Conservation (phyloP, 2,797 vertebrate genomes). For the Gadopsis marmoratus region DNA sequence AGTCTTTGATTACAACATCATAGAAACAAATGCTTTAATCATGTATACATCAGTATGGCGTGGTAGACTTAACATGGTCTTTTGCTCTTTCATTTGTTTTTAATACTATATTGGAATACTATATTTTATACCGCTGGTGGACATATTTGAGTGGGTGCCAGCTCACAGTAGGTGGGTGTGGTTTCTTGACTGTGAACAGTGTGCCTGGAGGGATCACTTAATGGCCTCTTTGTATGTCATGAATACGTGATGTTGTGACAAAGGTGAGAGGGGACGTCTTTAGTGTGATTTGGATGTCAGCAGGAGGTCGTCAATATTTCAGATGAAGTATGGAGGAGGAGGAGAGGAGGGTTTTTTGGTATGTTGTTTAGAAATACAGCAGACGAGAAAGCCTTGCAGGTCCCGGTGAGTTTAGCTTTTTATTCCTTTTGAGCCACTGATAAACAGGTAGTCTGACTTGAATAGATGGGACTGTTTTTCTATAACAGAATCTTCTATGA, state of each 20-base stretch:
- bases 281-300: conserved; percentile 51
- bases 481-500: not conserved
- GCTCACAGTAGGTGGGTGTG: conserved; percentile 48
- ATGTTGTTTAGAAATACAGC: conserved; percentile 17
- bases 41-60: not conserved
- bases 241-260: conserved; percentile 59
- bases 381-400: not conserved
- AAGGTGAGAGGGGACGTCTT: conserved; percentile 52
- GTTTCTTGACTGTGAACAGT: conserved; percentile 33
- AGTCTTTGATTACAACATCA: not conserved
- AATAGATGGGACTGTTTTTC: too few relatives aligned
- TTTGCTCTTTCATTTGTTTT: not conserved
- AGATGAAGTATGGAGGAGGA: conserved; percentile 20
- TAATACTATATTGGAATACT: not conserved
- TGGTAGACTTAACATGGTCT: not conserved
- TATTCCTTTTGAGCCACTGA: not conserved
- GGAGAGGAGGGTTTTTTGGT: conserved; percentile 32
- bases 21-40: not conserved
- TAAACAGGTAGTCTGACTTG: not conserved
- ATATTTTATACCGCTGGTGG: not conserved
- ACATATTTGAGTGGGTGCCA: conserved; percentile 26
- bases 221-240: conserved; percentile 69
- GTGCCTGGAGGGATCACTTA: conserved; percentile 61
- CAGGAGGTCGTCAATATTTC: conserved; percentile 71
- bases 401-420: not conserved